Evolutionary conservation across 2,888 invertebrate species (phyloP).

Genomic region (Prosapia bicincta): DNA sequence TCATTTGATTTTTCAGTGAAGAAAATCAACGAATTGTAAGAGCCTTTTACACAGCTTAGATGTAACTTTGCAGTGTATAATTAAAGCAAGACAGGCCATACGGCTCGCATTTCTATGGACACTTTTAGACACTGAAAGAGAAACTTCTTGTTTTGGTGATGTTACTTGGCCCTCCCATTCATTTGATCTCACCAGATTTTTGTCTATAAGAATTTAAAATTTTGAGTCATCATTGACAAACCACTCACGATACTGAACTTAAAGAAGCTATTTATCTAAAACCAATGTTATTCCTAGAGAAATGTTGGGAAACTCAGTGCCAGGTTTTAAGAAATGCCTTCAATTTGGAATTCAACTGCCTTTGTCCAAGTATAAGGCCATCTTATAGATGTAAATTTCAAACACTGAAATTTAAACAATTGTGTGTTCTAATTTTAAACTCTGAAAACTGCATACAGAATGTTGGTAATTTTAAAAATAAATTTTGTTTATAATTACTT

Average conservation of each 20-base stretch:
- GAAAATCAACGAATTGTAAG: no score
- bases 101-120: no score
- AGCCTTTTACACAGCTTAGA: no score
- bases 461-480: neutral
- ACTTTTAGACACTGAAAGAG: neutral
- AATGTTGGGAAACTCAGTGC: neutral
- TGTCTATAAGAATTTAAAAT: neutral
- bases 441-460: neutral
- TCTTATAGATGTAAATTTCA: neutral
- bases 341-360: no score
- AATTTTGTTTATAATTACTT: neutral
- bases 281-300: neutral
- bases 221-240: neutral
- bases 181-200: neutral
- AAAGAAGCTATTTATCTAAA: neutral
- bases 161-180: neutral
- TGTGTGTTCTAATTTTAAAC: neutral
- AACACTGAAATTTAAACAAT: neutral
- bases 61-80: no score
- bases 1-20: no score
- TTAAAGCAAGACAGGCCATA: no score
- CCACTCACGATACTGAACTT: neutral
- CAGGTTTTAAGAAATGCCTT: neutral
- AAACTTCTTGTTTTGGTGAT: neutral
- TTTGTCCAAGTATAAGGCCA: neutral